A percentile compares a stretch with the other conserved stretches of the same genome.
phyloP scores from a whole-genome alignment of 2,113 vertebrate species.

The Megaptera novaeangliae region DNA sequence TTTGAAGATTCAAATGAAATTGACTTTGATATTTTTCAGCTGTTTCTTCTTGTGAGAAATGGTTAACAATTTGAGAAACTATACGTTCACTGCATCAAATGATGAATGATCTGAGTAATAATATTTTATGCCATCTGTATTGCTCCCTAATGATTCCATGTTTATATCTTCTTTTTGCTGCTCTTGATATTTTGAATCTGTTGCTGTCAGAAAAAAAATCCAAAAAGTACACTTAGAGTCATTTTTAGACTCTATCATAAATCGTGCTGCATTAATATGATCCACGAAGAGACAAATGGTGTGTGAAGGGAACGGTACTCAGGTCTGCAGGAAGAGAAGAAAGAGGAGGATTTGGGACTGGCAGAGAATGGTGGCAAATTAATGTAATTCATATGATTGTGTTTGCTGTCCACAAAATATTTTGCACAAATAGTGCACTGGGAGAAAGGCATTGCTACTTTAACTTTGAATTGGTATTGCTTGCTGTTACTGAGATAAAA shows the following conservation, averaged over 20 bases:
- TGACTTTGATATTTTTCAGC: not conserved
- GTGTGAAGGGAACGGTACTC: not conserved
- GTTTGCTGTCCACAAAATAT: not conserved
- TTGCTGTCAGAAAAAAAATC: not conserved
- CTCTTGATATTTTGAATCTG: not conserved
- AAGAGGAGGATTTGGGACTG: not conserved
- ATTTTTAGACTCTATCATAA: not conserved
- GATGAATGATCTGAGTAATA: conserved; percentile 1
- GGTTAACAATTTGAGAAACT: not conserved
- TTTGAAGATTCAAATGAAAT: not conserved
- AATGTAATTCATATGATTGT: not conserved
- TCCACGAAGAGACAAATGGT: not conserved
- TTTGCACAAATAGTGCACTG: not conserved
- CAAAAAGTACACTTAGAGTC: not conserved
- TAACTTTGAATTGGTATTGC: not conserved
- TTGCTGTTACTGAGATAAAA: not conserved
- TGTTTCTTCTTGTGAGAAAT: not conserved
- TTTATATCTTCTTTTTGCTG: not conserved
- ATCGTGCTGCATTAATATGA: not conserved
- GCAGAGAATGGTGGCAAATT: not conserved
- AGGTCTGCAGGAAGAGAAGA: not conserved
- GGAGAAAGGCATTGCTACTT: not conserved
- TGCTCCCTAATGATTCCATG: not conserved
- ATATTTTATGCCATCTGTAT: not conserved
- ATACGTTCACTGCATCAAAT: not conserved